phyloP scores from a whole-genome alignment of 2,888 invertebrate genomes.

The Rapana venosa region DNA sequence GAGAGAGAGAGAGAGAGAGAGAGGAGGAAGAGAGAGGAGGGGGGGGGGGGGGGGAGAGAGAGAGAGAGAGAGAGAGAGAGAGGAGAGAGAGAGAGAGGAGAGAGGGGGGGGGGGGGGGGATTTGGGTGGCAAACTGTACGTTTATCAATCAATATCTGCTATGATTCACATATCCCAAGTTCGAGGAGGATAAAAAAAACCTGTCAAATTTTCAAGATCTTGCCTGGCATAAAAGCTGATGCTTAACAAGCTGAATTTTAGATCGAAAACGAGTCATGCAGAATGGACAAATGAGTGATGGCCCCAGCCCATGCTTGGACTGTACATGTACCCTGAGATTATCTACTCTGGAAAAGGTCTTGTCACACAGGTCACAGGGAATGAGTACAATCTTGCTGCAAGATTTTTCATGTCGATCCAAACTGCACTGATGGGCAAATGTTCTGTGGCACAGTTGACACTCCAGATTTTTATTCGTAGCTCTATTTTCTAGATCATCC shows the following conservation, averaged over 20 bases:
- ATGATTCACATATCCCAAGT: no score
- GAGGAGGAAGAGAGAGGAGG: no score
- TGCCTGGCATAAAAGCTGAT: background rate
- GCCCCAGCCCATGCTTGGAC: constrained; percentile 48
- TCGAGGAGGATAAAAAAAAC: no score
- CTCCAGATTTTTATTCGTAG: background rate
- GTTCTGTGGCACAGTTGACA: constrained; percentile 23
- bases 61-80: no score
- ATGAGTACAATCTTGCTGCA: constrained; percentile 25
- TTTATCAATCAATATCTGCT: no score
- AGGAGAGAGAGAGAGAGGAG: no score
- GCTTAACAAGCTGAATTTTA: constrained; percentile 44
- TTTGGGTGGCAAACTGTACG: no score
- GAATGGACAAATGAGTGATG: constrained; percentile 42
- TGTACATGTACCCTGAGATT: constrained; percentile 50
- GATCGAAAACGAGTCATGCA: constrained; percentile 50
- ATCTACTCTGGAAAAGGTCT: constrained; percentile 42
- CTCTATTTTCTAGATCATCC: background rate
- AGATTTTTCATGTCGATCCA: constrained; percentile 35
- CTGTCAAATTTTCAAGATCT: no score
- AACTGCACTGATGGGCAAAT: constrained; percentile 35
- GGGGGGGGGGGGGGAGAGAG: no score
- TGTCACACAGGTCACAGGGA: constrained; percentile 46
- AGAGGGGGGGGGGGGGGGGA: no score
- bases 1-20: no score